Evolutionary conservation across 2,113 vertebrate species (phyloP), one percentile per base, ranked within the genome.

Genomic region (Platichthys flesus): DNA sequence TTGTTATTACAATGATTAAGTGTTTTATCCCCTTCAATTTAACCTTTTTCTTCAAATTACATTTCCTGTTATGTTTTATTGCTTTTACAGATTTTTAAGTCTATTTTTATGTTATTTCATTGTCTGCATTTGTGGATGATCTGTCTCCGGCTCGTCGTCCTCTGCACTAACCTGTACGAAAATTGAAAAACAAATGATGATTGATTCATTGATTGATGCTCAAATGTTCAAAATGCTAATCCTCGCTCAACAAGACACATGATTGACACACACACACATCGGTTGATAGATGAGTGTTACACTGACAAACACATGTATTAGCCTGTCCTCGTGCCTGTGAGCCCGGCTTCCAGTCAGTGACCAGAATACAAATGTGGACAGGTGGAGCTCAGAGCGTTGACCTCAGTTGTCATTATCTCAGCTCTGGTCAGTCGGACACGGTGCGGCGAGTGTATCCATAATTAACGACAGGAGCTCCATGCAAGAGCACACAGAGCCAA

Each of bases 361-460:
- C 61, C 79, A 67, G 90, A 94, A 92, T 93, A 85, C 84, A 81
- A 91, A 87, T 91, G 80, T 51, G 14, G 10, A 8, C 77, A 74
- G 76, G 79, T 75, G 77, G 65, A 55, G 71, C 69, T 89, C 76
- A 52, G 83, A 88, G 67, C 63, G 83, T 76, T 85, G 83, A 92
- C 91, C 93, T 87, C 71, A 47, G 40, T 62, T 89, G 88, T 92
- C 88, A 89, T 85, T 85, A 90, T 70, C 80, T 71, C 71, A 51
- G 67, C 58, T 77, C 76, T 67, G 70, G 78, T 90, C 90, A 81
- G 58, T 79, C 5, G 9, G 69, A 85, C 72, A 18, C 45, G 45
- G 45, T 54, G 51, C 8, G 2, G 20, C 51, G 73, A 68, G 74
- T 35, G 64, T 71, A 81, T 82, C 76, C 85, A 79, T 85, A 87